A percentile compares a stretch with the other conserved stretches of the same genome.
Conservation (phyloP, 2,113 vertebrate species). For the Cyprinus carpio region DNA sequence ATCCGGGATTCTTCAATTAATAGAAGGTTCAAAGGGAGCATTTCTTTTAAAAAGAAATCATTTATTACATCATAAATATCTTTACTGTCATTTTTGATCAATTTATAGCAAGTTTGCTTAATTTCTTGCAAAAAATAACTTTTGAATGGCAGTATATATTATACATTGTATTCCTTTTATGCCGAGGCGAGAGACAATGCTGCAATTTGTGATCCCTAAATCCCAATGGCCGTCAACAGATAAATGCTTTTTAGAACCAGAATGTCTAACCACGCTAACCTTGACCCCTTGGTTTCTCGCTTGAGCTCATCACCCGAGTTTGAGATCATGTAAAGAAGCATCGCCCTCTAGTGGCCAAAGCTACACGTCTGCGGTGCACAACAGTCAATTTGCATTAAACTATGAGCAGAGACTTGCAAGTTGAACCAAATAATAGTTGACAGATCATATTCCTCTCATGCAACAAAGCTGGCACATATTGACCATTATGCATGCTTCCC, state of each 20-base stretch:
- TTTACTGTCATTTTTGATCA: too few species aligned
- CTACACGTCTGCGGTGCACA: not conserved
- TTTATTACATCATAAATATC: too few species aligned
- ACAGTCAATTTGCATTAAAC: not conserved
- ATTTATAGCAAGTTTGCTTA: too few species aligned
- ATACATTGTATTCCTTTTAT: not conserved
- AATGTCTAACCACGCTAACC: not conserved
- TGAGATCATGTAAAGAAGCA: not conserved
- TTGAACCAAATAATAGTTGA: conserved; percentile 1
- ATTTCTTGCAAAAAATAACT: too few species aligned
- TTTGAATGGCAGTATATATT: too few species aligned
- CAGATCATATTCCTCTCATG: conserved; percentile 18
- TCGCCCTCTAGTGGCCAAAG: not conserved
- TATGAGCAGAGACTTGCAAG: not conserved
- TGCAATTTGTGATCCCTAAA: not conserved
- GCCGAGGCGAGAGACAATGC: not conserved
- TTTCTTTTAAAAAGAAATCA: too few species aligned
- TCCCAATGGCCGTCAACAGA: not conserved
- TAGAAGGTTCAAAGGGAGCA: too few species aligned
- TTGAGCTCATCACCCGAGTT: not conserved
- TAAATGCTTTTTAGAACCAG: not conserved
- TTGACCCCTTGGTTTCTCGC: not conserved
- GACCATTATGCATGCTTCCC: not conserved
- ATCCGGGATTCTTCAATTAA: too few species aligned
- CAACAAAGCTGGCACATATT: not conserved